Conservation (phyloP, 2,888 invertebrate genomes). For the Emmelina monodactyla region DNA sequence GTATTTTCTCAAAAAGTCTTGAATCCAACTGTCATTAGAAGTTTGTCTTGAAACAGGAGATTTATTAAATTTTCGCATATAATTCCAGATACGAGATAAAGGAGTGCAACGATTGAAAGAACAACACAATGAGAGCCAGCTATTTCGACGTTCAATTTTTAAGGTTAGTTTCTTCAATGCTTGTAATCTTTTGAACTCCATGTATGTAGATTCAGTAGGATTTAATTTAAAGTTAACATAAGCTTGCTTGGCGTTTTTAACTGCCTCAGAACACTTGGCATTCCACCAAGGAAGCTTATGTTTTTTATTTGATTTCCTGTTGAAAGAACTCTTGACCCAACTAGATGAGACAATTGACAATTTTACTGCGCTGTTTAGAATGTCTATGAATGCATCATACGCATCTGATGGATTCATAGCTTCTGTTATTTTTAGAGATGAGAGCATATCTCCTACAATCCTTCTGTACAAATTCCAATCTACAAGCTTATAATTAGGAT, state of each 20-base stretch:
- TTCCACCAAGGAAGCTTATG: constrained; percentile 9
- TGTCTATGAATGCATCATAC: no score
- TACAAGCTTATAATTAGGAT: no score
- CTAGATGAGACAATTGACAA: no score
- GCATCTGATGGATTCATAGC: no score
- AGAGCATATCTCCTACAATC: no score
- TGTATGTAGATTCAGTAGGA: background rate
- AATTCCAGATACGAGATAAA: constrained; percentile 5
- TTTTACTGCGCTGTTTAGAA: no score
- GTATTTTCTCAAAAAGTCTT: background rate
- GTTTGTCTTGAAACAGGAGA: background rate
- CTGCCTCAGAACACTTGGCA: constrained; percentile 4
- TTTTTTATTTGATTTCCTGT: no score
- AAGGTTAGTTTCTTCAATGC: constrained; percentile 7
- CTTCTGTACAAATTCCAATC: no score
- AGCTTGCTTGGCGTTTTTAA: constrained; percentile 4
- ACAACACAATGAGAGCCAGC: constrained; percentile 3
- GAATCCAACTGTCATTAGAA: background rate
- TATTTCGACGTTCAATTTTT: constrained; percentile 4
- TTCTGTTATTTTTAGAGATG: no score
- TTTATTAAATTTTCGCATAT: constrained; percentile 8
- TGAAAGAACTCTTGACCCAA: no score
- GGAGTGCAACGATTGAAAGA: constrained; percentile 8
- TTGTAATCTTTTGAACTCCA: constrained; percentile 7
- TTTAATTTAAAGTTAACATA: constrained; percentile 5